phyloP scores from a whole-genome alignment of 1,140 invertebrate species.

The Micrasema longulum region DNA sequence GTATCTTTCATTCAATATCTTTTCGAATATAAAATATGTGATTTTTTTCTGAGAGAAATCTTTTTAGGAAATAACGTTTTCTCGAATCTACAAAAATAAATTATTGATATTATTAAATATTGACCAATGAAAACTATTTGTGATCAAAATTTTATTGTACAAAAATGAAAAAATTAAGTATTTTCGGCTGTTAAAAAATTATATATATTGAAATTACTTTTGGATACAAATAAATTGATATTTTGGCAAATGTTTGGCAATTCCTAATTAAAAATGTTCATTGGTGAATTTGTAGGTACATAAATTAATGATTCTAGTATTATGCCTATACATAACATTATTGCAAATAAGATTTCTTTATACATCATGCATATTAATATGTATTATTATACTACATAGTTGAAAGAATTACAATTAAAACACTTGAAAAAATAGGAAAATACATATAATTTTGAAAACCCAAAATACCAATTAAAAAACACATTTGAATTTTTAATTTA shows the following conservation, averaged over 20 bases:
- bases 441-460: too few species aligned
- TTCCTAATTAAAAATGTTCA: slow-evolving; percentile 19
- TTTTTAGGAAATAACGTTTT: slow-evolving; percentile 11
- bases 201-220: slow-evolving; percentile 52
- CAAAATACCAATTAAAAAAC: too few species aligned
- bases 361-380: background rate
- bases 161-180: slow-evolving; percentile 55
- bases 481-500: too few species aligned
- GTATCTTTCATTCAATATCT: too few species aligned
- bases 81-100: slow-evolving; percentile 11
- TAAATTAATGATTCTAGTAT: slow-evolving; percentile 33
- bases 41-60: background rate
- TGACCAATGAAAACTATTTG: slow-evolving; percentile 72
- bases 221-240: slow-evolving; percentile 53
- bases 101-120: slow-evolving; percentile 59
- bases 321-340: slow-evolving; percentile 25
- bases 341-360: slow-evolving; percentile 30
- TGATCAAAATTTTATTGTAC: slow-evolving; percentile 62
- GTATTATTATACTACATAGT: background rate
- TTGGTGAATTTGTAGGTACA: slow-evolving; percentile 29
- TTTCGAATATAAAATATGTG: too few species aligned
- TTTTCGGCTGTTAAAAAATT: slow-evolving; percentile 56
- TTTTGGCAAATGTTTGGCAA: slow-evolving; percentile 50
- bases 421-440: slow-evolving; percentile 14
- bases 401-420: background rate